Base-by-base conservation (phyloP, 2,888 invertebrate species). In the Amiota minor region DNA sequence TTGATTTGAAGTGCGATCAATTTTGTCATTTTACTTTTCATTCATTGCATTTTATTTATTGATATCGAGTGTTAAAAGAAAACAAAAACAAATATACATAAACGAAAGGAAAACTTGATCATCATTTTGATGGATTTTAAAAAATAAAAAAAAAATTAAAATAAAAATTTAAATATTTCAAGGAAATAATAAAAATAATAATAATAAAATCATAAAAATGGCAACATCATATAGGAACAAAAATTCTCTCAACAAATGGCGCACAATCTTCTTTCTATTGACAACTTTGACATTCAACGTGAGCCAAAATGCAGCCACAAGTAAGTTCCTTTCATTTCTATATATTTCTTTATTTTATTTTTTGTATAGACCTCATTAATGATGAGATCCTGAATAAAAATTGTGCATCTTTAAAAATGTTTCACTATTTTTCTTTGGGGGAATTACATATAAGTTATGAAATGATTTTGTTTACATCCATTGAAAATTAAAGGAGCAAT, bases 251-350 rank as follows among this genome's bases (percentile, higher is more conserved):
- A 68, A 68, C 67, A 68, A 53, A 53, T 68, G 67, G 67, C 67
- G 67, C 49, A 23, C 67, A 68, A 12, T 68, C 8, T 35, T 50
- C 3, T 68, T 50, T 18, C 23, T 68, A 35, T 20, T 68, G 67
- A 68, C 53, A 68, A 23, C 53, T 68, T 68, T 68, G 50, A 68
- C 50, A 68, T 68, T 68, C 67, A 50, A 20, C 67, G 67, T 68
- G 50, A 68, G 23, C 6, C 2, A 12, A 14, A 53, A 53, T 53
- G 65, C 65, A n/a, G 16, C 65, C 12, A 53, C 67, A 53, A n/a
- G 67, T 68, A 68, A 68, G 67, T 50, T 50, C 2, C 53, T 65
- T 47, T 45, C 45, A 64, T 64, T 45, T 64, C 11, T 65, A 50
- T 50, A 50, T n/a, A 50, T 50, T 50, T 4, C 6, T 3, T n/a